phyloP scores from a whole-genome alignment of 92 coral and sea anemone species.

The Chrysogorgia sp. region DNA sequence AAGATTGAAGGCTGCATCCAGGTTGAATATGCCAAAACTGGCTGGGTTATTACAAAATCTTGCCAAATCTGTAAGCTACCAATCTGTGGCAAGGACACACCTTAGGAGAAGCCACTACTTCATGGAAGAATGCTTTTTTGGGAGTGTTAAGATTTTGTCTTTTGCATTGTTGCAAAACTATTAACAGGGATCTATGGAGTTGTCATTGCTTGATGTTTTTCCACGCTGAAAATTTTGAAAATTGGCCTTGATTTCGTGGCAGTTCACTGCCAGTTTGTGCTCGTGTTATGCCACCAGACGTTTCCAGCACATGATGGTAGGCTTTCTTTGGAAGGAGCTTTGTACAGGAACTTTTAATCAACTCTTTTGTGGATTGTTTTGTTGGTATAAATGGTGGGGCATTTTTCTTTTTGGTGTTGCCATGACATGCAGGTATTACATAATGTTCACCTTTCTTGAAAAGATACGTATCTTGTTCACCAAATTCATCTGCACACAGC shows the following conservation, averaged over 20 bases:
- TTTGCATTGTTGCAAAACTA: slow-evolving; percentile 17
- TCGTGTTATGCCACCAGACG: slow-evolving; percentile 47
- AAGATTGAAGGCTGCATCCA: slow-evolving; percentile 57
- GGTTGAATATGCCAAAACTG: slow-evolving; percentile 7
- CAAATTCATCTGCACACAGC: too few relatives aligned
- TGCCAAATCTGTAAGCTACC: slow-evolving; percentile 34
- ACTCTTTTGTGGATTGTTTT: slow-evolving; percentile 26
- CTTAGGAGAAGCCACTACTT: slow-evolving; percentile 36
- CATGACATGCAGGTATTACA: slow-evolving; percentile 36
- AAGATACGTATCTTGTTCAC: too few relatives aligned
- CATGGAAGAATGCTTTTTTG: neutral
- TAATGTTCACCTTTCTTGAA: slow-evolving; percentile 32
- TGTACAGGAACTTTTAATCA: slow-evolving; percentile 21
- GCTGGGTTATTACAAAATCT: slow-evolving; percentile 36
- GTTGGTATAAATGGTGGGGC: slow-evolving; percentile 38
- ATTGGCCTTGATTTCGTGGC: slow-evolving; percentile 58
- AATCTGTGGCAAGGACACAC: slow-evolving; percentile 44
- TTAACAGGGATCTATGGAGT: slow-evolving; percentile 12
- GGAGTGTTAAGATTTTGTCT: neutral
- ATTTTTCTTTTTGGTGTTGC: slow-evolving; percentile 37
- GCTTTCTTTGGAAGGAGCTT: slow-evolving; percentile 37
- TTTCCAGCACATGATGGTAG: slow-evolving; percentile 48
- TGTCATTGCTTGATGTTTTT: slow-evolving; percentile 10
- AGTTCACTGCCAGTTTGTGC: slow-evolving; percentile 57
- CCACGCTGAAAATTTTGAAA: slow-evolving; percentile 24